These are phyloP conservation scores for Aythya fuligula DNA, from an alignment of 2,797 vertebrate species.

Conservation along the genomic window DNA sequence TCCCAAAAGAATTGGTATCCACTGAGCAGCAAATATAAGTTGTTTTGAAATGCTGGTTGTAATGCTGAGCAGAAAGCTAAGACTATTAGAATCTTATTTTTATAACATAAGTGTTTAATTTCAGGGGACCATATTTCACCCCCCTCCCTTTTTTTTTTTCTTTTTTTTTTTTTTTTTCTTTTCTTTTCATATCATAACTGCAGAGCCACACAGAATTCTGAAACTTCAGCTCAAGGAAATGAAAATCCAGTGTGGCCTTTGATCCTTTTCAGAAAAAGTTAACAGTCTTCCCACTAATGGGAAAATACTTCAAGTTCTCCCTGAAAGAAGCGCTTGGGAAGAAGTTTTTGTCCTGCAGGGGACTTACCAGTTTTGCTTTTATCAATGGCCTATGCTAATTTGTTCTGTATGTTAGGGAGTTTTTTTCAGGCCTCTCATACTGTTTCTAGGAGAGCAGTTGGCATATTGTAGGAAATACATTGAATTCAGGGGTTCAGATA, in stretches of 20 bases:
- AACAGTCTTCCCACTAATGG: neutral
- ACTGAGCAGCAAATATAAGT: neutral
- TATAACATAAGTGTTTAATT: neutral
- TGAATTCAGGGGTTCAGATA: neutral
- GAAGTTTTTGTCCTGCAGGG: neutral
- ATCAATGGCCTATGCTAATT: neutral
- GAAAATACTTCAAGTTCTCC: neutral
- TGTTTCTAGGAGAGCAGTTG: neutral
- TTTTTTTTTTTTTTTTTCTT: neutral
- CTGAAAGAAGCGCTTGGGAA: neutral
- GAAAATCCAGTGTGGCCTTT: neutral
- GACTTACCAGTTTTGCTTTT: neutral
- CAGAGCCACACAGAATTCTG: neutral
- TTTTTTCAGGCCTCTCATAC: neutral
- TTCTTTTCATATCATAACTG: neutral
- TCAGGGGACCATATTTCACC: neutral
- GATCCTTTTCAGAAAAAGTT: neutral
- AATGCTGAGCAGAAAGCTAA: neutral
- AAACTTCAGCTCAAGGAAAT: neutral
- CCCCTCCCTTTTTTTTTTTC: too few relatives aligned
- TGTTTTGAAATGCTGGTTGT: neutral
- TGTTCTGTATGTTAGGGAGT: neutral
- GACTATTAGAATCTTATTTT: neutral
- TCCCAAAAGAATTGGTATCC: neutral
- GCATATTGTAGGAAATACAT: neutral